phyloP scores from a whole-genome alignment of 2,113 vertebrate species.

The Columba livia region DNA sequence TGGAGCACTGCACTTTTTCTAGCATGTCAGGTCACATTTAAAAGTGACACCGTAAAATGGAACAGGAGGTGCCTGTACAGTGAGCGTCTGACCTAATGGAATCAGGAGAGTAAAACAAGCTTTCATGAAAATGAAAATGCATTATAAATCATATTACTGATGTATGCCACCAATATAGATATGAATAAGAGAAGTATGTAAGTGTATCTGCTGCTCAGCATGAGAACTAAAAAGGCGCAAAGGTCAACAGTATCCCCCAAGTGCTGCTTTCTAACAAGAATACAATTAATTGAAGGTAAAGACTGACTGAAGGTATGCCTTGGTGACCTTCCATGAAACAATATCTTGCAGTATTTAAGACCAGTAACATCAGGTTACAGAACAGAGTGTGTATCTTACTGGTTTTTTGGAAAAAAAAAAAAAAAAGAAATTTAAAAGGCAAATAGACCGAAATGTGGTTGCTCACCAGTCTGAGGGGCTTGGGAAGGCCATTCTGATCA shows the following conservation, averaged over 20 bases:
- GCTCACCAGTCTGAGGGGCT: background rate
- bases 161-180: background rate
- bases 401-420: background rate
- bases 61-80: background rate
- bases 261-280: background rate
- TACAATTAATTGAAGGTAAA: background rate
- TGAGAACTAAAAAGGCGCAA: background rate
- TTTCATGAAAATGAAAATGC: background rate
- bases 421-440: background rate
- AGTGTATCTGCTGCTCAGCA: background rate
- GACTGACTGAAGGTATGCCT: background rate
- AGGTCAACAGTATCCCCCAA: background rate
- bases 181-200: background rate
- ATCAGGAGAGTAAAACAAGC: background rate
- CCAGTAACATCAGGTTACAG: background rate
- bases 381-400: background rate
- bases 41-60: slow-evolving; percentile 1
- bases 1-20: background rate
- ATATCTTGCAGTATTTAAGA: background rate
- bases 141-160: background rate
- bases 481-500: background rate
- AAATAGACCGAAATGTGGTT: background rate
- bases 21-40: background rate
- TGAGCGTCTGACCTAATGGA: background rate
- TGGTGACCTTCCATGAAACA: background rate